These are phyloP conservation scores for Periplaneta americana DNA, from an alignment of 1,140 invertebrate species.

Conservation along the genomic window DNA sequence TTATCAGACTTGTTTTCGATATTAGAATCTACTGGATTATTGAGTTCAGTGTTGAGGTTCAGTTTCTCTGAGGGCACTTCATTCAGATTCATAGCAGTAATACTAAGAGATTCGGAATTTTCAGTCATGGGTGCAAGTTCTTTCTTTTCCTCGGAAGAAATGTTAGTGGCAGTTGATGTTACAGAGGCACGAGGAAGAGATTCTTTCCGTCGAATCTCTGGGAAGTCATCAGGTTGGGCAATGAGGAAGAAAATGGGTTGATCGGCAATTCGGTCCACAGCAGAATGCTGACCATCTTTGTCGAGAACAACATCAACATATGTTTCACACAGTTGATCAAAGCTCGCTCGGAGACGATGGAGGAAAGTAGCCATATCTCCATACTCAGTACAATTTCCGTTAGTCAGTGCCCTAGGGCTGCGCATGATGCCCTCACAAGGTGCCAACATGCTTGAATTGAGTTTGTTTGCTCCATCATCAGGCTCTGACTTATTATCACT, in stretches of 20 bases:
- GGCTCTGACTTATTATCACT: not conserved
- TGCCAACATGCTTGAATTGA: not conserved
- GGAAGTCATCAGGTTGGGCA: constrained; percentile 54
- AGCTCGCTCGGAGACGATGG: constrained; percentile 39
- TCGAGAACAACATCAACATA: constrained; percentile 57
- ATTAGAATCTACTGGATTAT: not conserved
- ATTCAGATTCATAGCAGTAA: not conserved
- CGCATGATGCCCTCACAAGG: not conserved
- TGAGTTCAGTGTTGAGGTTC: no score
- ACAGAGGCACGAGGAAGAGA: not conserved
- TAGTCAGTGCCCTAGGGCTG: not conserved
- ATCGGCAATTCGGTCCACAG: constrained; percentile 50
- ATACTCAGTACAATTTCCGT: not conserved
- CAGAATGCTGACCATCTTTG: constrained; percentile 46
- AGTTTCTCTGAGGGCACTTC: not conserved
- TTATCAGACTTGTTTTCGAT: not conserved
- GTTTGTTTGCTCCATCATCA: not conserved
- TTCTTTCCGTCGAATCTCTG: constrained; percentile 40
- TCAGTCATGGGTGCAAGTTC: not conserved
- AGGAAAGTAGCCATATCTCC: constrained; percentile 28
- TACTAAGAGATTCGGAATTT: not conserved
- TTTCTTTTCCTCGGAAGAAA: constrained; percentile 18
- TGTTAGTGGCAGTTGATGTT: not conserved
- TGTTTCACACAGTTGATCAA: constrained; percentile 52
- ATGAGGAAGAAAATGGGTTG: constrained; percentile 58